These are phyloP conservation scores for Marmota flaviventris DNA, from an alignment of 2,113 vertebrate species.

Conservation along the genomic window DNA sequence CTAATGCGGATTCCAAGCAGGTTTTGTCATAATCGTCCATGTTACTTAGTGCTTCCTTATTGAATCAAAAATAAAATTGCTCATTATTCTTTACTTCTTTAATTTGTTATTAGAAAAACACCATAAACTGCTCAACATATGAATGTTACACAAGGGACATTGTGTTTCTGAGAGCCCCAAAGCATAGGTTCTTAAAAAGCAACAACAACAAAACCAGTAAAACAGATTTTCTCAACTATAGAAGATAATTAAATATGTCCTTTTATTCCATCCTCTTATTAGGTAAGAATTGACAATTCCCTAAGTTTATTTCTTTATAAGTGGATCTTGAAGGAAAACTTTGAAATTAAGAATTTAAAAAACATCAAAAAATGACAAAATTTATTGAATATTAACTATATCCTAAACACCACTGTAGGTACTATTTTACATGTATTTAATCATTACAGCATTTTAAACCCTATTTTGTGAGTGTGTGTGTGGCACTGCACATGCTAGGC, in stretches of 20 bases:
- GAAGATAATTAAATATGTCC: background rate
- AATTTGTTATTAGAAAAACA: slow-evolving; percentile 54
- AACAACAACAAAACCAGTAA: background rate
- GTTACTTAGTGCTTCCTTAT: slow-evolving; percentile 95
- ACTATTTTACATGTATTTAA: background rate
- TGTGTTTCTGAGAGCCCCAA: slow-evolving; percentile 33
- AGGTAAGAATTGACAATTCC: background rate
- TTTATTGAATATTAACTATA: background rate
- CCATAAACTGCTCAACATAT: slow-evolving; percentile 50
- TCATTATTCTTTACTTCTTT: slow-evolving; percentile 14
- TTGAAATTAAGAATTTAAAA: slow-evolving; percentile 35
- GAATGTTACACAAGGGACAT: background rate
- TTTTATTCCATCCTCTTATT: background rate
- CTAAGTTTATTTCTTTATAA: slow-evolving; percentile 19
- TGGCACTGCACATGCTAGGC: background rate
- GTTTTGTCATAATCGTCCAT: slow-evolving; percentile 99
- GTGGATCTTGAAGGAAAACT: slow-evolving; percentile 38
- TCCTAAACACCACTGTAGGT: slow-evolving; percentile 10
- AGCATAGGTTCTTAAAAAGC: background rate
- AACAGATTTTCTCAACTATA: background rate
- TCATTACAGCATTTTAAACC: background rate
- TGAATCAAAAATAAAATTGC: slow-evolving; percentile 72
- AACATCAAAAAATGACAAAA: slow-evolving; percentile 15
- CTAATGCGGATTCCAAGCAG: slow-evolving; percentile 94
- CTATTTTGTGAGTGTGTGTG: background rate